phyloP scores from a whole-genome alignment of 1,140 invertebrate species.

The Camponotus floridanus region DNA sequence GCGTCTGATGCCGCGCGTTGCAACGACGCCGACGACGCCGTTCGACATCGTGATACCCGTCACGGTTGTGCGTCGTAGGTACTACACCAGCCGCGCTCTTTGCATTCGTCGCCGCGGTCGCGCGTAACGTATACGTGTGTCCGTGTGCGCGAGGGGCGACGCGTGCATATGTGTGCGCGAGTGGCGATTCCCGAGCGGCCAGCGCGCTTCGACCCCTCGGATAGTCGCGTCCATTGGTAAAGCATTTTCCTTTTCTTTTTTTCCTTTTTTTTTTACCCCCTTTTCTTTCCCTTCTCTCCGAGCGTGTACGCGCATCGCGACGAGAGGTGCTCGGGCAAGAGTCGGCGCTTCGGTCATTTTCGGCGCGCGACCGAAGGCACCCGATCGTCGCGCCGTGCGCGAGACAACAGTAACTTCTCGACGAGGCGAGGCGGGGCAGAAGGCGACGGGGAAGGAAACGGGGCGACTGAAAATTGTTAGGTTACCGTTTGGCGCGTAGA shows the following conservation, averaged over 20 bases:
- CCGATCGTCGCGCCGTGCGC: conserved; percentile 60
- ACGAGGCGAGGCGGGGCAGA: neutral
- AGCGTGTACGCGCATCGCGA: neutral
- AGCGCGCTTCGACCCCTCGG: neutral
- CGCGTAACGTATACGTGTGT: no score
- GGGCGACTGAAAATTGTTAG: conserved; percentile 4
- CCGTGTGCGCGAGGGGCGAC: no score
- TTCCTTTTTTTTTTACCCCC: neutral
- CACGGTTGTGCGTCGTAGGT: no score
- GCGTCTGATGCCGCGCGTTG: no score
- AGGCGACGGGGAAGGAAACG: no score
- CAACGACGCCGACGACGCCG: no score
- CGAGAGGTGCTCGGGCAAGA: neutral
- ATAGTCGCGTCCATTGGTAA: neutral
- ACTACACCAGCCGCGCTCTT: no score
- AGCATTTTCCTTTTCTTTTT: neutral
- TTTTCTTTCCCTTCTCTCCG: neutral
- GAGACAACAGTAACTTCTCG: conserved; percentile 46
- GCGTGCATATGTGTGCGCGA: neutral
- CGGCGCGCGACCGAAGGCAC: conserved; percentile 65
- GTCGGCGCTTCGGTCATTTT: conserved; percentile 66
- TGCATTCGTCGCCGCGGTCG: no score
- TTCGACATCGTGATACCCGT: no score
- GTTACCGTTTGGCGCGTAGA: neutral
- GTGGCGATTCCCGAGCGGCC: no score